Evolutionary conservation across 2,888 invertebrate species (phyloP).

Genomic region (Heliconius ismenius): DNA sequence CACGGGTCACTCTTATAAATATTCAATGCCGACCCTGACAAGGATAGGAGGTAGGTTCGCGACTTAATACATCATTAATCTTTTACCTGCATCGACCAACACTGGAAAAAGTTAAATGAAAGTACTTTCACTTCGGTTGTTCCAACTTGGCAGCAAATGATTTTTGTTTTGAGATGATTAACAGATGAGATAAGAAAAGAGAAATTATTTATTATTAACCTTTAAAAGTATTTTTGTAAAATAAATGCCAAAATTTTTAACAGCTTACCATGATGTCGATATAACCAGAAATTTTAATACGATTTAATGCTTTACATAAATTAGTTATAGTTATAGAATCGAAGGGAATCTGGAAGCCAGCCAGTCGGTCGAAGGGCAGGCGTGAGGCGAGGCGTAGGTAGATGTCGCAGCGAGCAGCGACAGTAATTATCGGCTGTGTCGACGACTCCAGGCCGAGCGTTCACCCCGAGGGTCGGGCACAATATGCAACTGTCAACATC

Average conservation of each 20-base stretch:
- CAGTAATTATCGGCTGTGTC: constrained; percentile 80
- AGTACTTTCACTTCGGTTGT: constrained; percentile 45
- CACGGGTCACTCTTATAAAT: constrained; percentile 57
- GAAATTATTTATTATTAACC: constrained; percentile 45
- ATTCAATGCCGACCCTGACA: constrained; percentile 57
- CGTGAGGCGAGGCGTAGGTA: constrained; percentile 56
- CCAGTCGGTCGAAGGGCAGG: constrained; percentile 51
- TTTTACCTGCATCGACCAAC: constrained; percentile 48
- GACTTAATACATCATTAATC: constrained; percentile 63
- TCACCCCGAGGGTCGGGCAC: constrained; percentile 77
- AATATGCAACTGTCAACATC: constrained; percentile 71
- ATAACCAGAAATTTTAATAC: background rate
- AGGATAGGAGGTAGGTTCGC: constrained; percentile 55
- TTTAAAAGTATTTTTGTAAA: constrained; percentile 48
- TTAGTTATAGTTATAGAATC: constrained; percentile 41
- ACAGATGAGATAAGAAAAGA: constrained; percentile 46
- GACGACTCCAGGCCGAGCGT: constrained; percentile 77
- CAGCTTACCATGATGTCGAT: background rate
- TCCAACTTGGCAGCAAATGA: constrained; percentile 12
- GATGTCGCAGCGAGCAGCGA: constrained; percentile 67
- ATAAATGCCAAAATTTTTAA: background rate
- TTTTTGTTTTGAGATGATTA: constrained; percentile 29
- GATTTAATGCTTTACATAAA: background rate
- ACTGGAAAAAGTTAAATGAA: constrained; percentile 44
- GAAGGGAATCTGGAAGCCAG: constrained; percentile 48